These are phyloP conservation scores for Cryptophagus acutangulus DNA, from an alignment of 2,888 invertebrate genomes.

Conservation along the genomic window DNA sequence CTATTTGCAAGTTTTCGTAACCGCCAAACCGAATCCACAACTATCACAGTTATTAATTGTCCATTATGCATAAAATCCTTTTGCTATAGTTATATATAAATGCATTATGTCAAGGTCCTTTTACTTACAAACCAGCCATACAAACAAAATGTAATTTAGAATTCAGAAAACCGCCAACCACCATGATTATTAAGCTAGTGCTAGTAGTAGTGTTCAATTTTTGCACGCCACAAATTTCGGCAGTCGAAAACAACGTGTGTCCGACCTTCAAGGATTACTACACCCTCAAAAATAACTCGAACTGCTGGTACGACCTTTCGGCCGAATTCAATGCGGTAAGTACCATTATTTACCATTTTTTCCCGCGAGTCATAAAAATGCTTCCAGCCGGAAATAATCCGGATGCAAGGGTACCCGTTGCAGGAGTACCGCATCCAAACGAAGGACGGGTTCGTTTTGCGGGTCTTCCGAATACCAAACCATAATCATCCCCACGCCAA, in stretches of 20 bases:
- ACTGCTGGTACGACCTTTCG: constrained; percentile 43
- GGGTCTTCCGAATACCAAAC: constrained; percentile 47
- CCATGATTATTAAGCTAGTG: constrained; percentile 12
- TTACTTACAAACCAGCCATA: constrained; percentile 13
- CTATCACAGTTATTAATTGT: too few species aligned
- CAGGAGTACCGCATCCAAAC: constrained; percentile 48
- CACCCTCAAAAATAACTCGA: constrained; percentile 39
- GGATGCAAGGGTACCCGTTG: constrained; percentile 46
- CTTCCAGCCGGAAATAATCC: constrained; percentile 48
- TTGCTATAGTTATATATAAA: constrained; percentile 12
- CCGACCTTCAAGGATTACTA: constrained; percentile 42
- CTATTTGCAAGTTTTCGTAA: constrained; percentile 2
- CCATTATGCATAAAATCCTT: constrained; percentile 13
- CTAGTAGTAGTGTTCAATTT: constrained; percentile 13
- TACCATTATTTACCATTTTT: constrained; percentile 16
- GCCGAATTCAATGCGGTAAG: constrained; percentile 40
- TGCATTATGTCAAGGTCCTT: constrained; percentile 19
- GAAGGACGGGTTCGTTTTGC: constrained; percentile 49
- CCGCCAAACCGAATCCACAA: too few species aligned
- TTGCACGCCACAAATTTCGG: constrained; percentile 1
- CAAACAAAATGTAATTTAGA: constrained; percentile 16
- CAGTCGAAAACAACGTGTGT: constrained; percentile 41
- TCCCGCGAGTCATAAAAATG: too few species aligned
- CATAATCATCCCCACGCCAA: constrained; percentile 29
- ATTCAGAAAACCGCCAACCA: constrained; percentile 8